Base-by-base conservation (phyloP, 2,888 invertebrate species). In the Agrotis puta region DNA sequence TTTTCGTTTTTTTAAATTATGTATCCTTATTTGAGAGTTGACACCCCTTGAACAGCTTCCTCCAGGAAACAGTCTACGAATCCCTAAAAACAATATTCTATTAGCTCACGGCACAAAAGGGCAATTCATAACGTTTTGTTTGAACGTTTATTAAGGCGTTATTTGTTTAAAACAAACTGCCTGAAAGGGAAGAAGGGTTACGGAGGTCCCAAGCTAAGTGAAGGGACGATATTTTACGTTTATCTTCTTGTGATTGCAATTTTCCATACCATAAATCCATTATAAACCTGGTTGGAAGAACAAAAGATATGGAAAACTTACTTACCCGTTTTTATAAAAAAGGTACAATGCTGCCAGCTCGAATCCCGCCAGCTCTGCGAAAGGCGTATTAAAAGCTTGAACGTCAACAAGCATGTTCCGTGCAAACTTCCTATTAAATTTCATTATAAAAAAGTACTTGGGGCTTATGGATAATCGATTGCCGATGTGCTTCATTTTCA, bases 61-160 rank as follows among this genome's bases (percentile, higher is more conserved):
- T 24, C 20, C 51, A 51, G 50, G 39, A 47, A 57, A 48, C 72
- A 43, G 48, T 16, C 53, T n/a, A 61, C 24, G 43, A 54, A 77
- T 61, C 51, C 54, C 13, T 51, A 57, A 24, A 51, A 71, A 72
- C 39, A 77, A 77, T 81, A 82, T 82, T 81, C 83, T 89, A n/a
- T 85, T 88, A 90, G 90, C 91, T 92, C 88, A 83, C 70, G 78
- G 79, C 81, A 81, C 84, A 83, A 84, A 84, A 77, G 83, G 76
- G 83, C 88, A 87, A 89, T 89, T 89, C 88, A 89, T 88, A 88
- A 87, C 84, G 83, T 89, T 88, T 88, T 86, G 84, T 88, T 87
- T 84, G 79, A 85, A 83, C 82, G 74, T 84, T 87, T 87, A 85
- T 85, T 81, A 87, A 77, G 70, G 74, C 79, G 67, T 78, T 86